Conservation (phyloP, 2,797 vertebrate genomes). For the Ctenopoma kingsleyae region DNA sequence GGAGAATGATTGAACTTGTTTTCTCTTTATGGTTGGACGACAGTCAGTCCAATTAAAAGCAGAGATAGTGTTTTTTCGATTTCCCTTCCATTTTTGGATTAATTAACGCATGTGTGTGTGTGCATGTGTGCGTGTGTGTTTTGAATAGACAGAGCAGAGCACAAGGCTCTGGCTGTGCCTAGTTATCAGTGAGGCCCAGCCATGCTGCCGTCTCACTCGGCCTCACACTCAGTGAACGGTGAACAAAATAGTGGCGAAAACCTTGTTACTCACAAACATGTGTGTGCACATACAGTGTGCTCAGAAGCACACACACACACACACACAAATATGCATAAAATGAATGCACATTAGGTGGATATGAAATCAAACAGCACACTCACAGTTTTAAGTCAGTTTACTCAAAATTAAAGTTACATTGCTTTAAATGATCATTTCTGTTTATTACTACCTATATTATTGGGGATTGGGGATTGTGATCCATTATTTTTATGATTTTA, state of each 20-base stretch:
- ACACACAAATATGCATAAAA: constrained; percentile 16
- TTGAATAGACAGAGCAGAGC: constrained; percentile 49
- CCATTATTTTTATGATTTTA: neutral
- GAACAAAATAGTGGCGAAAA: constrained; percentile 69
- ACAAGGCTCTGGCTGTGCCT: constrained; percentile 54
- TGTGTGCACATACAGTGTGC: constrained; percentile 14
- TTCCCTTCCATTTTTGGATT: constrained; percentile 70
- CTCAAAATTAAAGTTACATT: neutral
- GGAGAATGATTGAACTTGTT: constrained; percentile 72
- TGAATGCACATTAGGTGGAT: neutral
- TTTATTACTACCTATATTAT: neutral
- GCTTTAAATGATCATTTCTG: neutral
- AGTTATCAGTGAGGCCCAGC: constrained; percentile 86
- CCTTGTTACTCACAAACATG: constrained; percentile 49
- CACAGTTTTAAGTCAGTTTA: neutral
- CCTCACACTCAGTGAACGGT: constrained; percentile 82
- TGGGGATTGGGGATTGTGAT: neutral
- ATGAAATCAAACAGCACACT: neutral
- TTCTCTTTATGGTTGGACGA: constrained; percentile 77
- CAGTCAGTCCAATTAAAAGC: constrained; percentile 83
- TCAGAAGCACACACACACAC: constrained; percentile 25
- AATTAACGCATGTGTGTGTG: constrained; percentile 67
- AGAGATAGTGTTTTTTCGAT: constrained; percentile 54
- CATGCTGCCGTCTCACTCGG: constrained; percentile 79
- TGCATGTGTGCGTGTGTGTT: constrained; percentile 20